These are phyloP conservation scores for Scaptomyza graminum DNA, from an alignment of 1,140 invertebrate species.

Conservation along the genomic window DNA sequence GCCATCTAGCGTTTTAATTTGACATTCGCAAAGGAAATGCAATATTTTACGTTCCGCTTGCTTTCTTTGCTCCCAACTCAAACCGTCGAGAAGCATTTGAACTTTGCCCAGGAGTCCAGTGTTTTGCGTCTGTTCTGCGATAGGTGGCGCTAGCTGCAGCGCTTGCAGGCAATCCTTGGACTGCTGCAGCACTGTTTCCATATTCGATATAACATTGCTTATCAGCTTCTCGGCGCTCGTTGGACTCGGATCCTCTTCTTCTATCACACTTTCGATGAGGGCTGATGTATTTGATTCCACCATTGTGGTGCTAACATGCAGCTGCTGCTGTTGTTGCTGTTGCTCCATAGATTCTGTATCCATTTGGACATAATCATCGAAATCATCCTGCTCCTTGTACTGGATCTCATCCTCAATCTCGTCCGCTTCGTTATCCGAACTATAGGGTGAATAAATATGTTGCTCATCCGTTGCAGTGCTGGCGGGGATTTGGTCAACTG, in stretches of 20 bases:
- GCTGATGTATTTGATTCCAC: constrained; percentile 13
- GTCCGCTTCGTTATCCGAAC: constrained; percentile 57
- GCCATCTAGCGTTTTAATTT: constrained; percentile 72
- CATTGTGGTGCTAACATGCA: constrained; percentile 52
- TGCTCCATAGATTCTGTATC: constrained; percentile 11
- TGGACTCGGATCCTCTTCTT: not conserved
- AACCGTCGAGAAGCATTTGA: constrained; percentile 67
- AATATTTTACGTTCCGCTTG: constrained; percentile 73
- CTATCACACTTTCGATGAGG: not conserved
- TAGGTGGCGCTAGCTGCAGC: constrained; percentile 36
- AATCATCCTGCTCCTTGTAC: constrained; percentile 48
- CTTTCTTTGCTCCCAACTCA: constrained; percentile 40
- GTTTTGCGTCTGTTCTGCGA: not conserved
- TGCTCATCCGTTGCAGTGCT: constrained; percentile 19
- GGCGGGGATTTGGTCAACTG: not conserved
- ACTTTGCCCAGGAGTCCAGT: constrained; percentile 59
- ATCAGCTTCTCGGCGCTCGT: constrained; percentile 57
- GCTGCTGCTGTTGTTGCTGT: constrained; percentile 34
- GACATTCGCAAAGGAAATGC: constrained; percentile 76
- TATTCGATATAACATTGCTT: constrained; percentile 64
- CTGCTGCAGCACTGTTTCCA: constrained; percentile 72
- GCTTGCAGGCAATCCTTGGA: constrained; percentile 65
- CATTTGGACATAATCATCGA: constrained; percentile 47
- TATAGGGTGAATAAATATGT: constrained; percentile 68
- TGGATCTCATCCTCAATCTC: constrained; percentile 37